phyloP scores from a whole-genome alignment of 2,797 vertebrate species.

The Graptemys geographica region DNA sequence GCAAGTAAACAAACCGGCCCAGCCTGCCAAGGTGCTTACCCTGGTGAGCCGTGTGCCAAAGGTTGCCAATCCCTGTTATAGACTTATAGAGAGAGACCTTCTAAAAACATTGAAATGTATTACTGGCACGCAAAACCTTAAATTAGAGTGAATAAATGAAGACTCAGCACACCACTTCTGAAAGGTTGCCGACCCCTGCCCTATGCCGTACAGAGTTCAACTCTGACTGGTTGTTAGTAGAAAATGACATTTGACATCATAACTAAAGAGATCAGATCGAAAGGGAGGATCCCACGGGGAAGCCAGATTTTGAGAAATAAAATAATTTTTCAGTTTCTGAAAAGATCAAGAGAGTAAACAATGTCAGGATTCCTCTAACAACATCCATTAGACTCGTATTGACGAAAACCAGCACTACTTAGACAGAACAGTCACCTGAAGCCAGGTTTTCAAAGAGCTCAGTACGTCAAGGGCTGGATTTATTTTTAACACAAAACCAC shows the following conservation, averaged over 20 bases:
- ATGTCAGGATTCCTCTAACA: background rate
- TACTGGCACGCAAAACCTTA: no score
- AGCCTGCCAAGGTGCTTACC: no score
- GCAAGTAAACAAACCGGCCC: no score
- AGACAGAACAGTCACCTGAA: background rate
- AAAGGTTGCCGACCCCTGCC: background rate
- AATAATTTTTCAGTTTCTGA: background rate
- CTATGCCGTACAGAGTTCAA: background rate
- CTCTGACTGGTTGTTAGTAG: background rate
- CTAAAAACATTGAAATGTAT: no score
- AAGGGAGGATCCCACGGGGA: background rate
- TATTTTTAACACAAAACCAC: background rate
- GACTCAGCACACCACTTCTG: no score
- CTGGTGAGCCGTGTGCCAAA: no score
- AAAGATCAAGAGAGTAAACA: background rate
- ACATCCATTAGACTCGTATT: fast-evolving
- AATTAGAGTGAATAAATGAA: no score
- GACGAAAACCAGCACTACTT: background rate
- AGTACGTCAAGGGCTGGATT: background rate
- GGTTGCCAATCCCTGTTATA: no score
- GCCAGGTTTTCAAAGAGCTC: background rate
- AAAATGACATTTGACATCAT: constrained; percentile 1
- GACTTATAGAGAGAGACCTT: no score
- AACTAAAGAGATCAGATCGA: background rate
- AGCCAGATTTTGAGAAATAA: background rate